Conservation (phyloP, 2,113 vertebrate genomes). For the Guaruba guarouba region DNA sequence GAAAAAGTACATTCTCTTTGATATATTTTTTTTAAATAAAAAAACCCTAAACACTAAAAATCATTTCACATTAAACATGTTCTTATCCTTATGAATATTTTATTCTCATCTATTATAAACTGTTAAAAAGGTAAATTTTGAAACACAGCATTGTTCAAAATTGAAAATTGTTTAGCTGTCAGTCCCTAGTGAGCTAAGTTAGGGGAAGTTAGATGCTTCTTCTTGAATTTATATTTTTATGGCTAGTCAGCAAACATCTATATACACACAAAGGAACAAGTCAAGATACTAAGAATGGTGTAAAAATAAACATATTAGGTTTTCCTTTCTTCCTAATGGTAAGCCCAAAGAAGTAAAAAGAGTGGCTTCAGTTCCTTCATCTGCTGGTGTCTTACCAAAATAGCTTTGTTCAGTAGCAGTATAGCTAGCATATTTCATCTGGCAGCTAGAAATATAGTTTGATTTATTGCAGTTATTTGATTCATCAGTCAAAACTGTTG, state of each 20-base stretch:
- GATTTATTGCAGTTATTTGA: constrained; percentile 16
- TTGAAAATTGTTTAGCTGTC: not conserved
- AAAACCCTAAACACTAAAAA: not conserved
- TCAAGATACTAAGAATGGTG: not conserved
- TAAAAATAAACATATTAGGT: not conserved
- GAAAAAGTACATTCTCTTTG: not conserved
- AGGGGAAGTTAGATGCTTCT: not conserved
- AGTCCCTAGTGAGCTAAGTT: not conserved
- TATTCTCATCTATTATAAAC: not conserved
- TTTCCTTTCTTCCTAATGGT: not conserved
- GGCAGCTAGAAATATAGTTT: constrained; percentile 20
- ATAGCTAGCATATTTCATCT: not conserved
- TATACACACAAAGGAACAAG: not conserved
- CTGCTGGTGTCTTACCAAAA: not conserved
- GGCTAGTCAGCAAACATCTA: not conserved
- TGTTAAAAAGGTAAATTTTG: not conserved
- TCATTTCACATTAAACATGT: not conserved
- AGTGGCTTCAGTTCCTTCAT: not conserved
- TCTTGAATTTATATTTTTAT: not conserved
- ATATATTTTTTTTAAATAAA: not conserved
- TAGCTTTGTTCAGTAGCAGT: not conserved
- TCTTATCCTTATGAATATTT: not conserved
- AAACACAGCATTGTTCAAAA: not conserved
- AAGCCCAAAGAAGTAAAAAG: not conserved
- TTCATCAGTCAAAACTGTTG: not conserved